Evolutionary conservation across 2,797 vertebrate genomes (phyloP).

Genomic region (Rousettus madagascariensis): DNA sequence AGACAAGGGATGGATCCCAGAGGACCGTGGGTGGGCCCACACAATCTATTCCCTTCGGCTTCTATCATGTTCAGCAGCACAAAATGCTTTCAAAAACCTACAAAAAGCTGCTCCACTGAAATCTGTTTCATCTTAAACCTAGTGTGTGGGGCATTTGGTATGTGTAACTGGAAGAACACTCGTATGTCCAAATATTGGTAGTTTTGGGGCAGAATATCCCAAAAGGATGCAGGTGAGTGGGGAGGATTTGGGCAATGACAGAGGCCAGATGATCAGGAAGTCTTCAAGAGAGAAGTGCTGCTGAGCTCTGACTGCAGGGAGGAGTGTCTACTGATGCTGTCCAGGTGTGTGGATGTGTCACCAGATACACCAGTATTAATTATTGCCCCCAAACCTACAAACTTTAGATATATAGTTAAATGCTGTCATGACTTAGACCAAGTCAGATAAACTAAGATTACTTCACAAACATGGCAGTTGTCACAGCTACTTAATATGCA

Average conservation of each 20-base stretch:
- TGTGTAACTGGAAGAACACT: background rate
- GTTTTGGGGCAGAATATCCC: background rate
- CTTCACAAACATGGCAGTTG: background rate
- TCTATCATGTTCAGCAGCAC: background rate
- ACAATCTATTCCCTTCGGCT: too few species aligned
- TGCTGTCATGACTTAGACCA: background rate
- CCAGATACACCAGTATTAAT: background rate
- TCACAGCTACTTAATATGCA: background rate
- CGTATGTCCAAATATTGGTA: background rate
- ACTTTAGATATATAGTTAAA: background rate
- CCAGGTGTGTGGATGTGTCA: background rate
- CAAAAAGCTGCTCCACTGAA: background rate
- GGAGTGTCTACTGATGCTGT: background rate
- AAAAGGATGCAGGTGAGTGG: background rate
- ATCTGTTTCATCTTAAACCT: background rate
- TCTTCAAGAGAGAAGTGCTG: background rate
- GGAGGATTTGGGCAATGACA: background rate
- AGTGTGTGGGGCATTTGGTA: background rate
- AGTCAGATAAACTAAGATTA: background rate
- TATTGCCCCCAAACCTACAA: background rate
- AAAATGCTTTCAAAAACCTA: background rate
- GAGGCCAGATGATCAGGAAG: background rate
- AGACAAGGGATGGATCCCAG: background rate
- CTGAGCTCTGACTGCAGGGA: background rate
- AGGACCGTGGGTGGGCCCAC: too few species aligned